A percentile compares a stretch with the other conserved stretches of the same genome.
These are phyloP conservation scores for Clitarchus hookeri DNA, from an alignment of 2,888 invertebrate species.

Conservation along the genomic window DNA sequence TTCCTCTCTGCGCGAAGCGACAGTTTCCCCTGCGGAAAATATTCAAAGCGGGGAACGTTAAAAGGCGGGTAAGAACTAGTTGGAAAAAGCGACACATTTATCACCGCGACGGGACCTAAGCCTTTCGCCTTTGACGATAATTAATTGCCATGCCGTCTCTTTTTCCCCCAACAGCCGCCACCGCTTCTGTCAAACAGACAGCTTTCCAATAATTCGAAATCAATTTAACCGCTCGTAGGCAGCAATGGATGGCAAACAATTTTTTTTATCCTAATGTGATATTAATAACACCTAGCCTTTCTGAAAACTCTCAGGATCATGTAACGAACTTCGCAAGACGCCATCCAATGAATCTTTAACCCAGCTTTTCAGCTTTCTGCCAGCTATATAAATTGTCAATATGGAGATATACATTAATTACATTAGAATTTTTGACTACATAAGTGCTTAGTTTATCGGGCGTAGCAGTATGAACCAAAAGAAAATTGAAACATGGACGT, in stretches of 20 bases:
- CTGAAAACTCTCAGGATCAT: no score
- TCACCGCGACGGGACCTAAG: background rate
- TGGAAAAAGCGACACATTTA: slow-evolving; percentile 3
- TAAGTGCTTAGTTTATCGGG: no score
- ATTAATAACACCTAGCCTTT: no score
- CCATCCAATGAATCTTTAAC: no score
- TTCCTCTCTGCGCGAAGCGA: background rate
- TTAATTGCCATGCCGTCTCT: slow-evolving; percentile 5
- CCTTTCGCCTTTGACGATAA: slow-evolving; percentile 11
- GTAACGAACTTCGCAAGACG: no score
- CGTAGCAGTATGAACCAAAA: no score
- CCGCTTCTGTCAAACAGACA: slow-evolving; percentile 6
- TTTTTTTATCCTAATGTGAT: background rate
- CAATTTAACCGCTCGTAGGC: background rate
- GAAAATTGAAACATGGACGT: no score
- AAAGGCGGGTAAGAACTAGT: background rate
- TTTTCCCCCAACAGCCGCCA: background rate
- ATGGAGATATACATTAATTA: no score
- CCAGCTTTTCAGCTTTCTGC: no score
- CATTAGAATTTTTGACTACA: no score
- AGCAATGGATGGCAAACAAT: background rate
- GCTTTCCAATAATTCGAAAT: background rate
- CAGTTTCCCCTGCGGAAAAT: background rate
- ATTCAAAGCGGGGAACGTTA: background rate
- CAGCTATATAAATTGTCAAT: no score